Evolutionary conservation across 2,797 vertebrate genomes (phyloP), one percentile per base, ranked within the genome.

Genomic region (Macrochelys suwanniensis): DNA sequence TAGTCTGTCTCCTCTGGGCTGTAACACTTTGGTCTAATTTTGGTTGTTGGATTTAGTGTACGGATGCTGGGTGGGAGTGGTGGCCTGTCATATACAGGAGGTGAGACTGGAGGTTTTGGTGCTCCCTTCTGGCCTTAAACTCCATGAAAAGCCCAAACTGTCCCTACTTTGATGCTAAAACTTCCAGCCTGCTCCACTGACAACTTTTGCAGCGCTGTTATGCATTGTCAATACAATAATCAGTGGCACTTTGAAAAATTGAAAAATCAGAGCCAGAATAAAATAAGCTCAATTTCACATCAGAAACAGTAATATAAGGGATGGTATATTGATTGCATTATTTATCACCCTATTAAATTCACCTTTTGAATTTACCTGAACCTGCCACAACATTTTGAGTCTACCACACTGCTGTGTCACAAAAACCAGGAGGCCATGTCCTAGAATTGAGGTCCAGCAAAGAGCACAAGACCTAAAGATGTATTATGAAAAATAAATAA

Each of bases 301-400:
- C 47, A 94, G 68, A 94, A 96, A 92, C 77, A 10, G 61, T 76
- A 92, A 85, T 42, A 88, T 95, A 87, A 33, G 79, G 88, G 88
- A 89, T 45, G 83, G 26, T 93, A 92, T 74, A 86, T 51, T 47
- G 42, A 76, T 12, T 95, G 47, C 28, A 47, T 71, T 88, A 90
- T 96, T 92, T 94, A 89, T 95, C 61, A 89, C 53, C 49, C 56
- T 45, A 53, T 81, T 93, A 84, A 96, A 88, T 11, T 94, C 83
- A 88, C 91, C 76, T 77, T 95, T 96, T 88, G 84, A 90, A 93
- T 93, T 94, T 94, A 83, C 68, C 82, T 88, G 56, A 45, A 42
- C 81, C 10, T 89, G 93, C 89, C 84, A 92, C 51, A 51, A 11
- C 82, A 65, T 91, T 96, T 77, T 93, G 88, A 93, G 94, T 95